These are phyloP conservation scores for Dicrostonyx torquatus DNA, from an alignment of 2,797 vertebrate species.

Conservation along the genomic window DNA sequence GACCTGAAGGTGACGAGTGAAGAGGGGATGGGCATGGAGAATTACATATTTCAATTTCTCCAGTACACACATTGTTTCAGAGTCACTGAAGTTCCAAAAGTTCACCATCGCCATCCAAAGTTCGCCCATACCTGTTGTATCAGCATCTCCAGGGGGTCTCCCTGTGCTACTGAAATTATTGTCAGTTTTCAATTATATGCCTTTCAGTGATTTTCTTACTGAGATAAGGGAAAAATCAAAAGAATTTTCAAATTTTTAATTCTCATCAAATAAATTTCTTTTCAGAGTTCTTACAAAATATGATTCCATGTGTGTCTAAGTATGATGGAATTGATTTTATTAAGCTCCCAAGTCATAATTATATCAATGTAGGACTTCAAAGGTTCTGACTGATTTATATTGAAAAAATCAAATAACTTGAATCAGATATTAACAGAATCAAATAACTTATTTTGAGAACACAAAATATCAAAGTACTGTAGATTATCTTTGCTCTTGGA, in stretches of 20 bases:
- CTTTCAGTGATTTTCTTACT: not conserved
- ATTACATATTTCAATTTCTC: not conserved
- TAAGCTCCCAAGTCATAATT: not conserved
- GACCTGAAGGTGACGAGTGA: not conserved
- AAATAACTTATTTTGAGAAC: constrained; percentile 30
- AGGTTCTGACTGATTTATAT: constrained; percentile 1
- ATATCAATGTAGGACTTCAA: not conserved
- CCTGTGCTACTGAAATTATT: not conserved
- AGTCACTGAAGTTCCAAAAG: not conserved
- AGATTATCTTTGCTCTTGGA: not conserved
- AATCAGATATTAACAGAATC: constrained; percentile 7
- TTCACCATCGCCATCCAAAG: too few relatives aligned
- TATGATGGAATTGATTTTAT: not conserved
- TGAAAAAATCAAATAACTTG: not conserved
- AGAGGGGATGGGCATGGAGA: not conserved
- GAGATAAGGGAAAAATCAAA: not conserved
- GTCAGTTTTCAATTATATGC: not conserved
- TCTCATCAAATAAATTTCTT: not conserved
- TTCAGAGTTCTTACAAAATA: constrained; percentile 5
- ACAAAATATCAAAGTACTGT: not conserved
- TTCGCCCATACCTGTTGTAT: not conserved
- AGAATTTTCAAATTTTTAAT: not conserved
- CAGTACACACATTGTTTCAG: not conserved
- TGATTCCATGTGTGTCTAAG: not conserved
- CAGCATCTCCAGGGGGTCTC: not conserved